Evolutionary conservation across 2,888 invertebrate genomes (phyloP), one percentile per base, ranked within the genome.

Genomic region (Polymixis lichenea): DNA sequence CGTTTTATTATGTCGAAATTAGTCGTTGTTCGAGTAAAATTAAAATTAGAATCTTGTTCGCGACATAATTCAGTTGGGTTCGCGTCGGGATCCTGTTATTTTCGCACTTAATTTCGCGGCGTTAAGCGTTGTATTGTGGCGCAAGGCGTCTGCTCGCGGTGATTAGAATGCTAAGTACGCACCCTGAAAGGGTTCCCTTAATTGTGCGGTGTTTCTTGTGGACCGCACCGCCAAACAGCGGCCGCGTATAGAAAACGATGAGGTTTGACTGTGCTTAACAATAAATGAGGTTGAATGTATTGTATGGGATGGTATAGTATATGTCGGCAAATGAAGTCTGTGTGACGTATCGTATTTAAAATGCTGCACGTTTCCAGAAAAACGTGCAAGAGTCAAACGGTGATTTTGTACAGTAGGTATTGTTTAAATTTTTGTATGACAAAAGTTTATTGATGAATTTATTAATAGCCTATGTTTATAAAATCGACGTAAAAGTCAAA

Each of bases 111-210:
- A 95, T 95, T 94, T 92, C 87, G 92, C 88, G 93, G 93, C 90
- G 93, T 94, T 94, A 94, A 94, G 93, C 92, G 92, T 92, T 93
- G 94, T 94, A 93, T 93, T 95, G 94, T 93, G 93, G 93, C 90
- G 89, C 88, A 89, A 90, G 92, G 92, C 92, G 90, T 92, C 93
- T 92, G 93, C 90, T 92, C 89, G 90, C 88, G 88, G 93, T 94
- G 95, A 95, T 95, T 95, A 95, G 95, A 96, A 95, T 96, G 93
- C 95, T 94, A 95, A 95, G 93, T 94, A 91, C 91, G 92, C 90
- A 80, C 90, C 86, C 88, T 88, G 93, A 90, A 94, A 94, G 95
- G 95, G 95, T 93, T 94, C 91, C 89, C 91, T 93, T 95, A 94
- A 95, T 95, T 95, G 95, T 93, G 93, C 90, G 91, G 92, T 90